phyloP scores from a whole-genome alignment of 2,797 vertebrate species.

The Macroramphosus scolopax region DNA sequence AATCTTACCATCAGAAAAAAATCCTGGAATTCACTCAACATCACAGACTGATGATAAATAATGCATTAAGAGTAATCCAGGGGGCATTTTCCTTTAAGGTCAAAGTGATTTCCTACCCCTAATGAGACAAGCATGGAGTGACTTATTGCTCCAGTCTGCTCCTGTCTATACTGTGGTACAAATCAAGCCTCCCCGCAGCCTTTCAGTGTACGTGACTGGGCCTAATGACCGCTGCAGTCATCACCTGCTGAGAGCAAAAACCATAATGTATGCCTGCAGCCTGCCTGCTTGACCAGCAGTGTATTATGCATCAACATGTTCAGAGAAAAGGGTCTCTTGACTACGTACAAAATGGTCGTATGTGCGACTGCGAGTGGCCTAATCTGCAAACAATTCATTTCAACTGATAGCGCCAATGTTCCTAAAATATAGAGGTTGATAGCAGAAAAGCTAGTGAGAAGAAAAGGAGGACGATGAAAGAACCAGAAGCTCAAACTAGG shows the following conservation, averaged over 20 bases:
- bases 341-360: no score
- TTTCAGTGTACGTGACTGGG: constrained; percentile 36
- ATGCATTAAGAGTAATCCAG: constrained; percentile 8
- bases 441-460: no score
- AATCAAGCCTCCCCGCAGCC: constrained; percentile 36
- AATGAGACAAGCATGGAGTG: constrained; percentile 57
- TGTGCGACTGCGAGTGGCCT: no score
- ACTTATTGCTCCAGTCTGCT: constrained; percentile 51
- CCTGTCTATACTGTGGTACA: constrained; percentile 25
- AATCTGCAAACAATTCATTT: no score
- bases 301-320: constrained; percentile 8
- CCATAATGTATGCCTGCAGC: constrained; percentile 9
- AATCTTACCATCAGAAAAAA: no score
- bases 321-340: no score
- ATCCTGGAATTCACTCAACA: constrained; percentile 19
- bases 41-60: constrained; percentile 23
- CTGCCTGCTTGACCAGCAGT: constrained; percentile 19
- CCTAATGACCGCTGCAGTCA: constrained; percentile 53
- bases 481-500: no score
- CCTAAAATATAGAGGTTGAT: no score
- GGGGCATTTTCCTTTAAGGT: constrained; percentile 28
- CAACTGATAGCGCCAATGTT: no score
- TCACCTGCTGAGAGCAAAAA: constrained; percentile 56
- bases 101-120: constrained; percentile 47
- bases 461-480: no score